A percentile compares a stretch with the other conserved stretches of the same genome.
These are phyloP conservation scores for Bergia puertoricense DNA, from an alignment of 92 coral and sea anemone genomes.

Conservation along the genomic window DNA sequence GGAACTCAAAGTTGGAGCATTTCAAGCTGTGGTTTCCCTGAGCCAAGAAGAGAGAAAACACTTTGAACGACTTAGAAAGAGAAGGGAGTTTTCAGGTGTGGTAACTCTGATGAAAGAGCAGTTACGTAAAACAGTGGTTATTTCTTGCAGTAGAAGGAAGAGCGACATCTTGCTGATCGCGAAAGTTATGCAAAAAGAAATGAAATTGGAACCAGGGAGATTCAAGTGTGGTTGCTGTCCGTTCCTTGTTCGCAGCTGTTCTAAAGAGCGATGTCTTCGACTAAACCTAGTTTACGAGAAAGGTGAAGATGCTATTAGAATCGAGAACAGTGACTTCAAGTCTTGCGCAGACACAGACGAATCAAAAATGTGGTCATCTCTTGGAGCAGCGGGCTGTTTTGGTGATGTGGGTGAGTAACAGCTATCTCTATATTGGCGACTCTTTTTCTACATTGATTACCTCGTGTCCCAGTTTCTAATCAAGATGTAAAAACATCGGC, in stretches of 20 bases:
- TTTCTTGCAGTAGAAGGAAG: background rate
- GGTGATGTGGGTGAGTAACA: slow-evolving; percentile 4
- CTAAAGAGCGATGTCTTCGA: background rate
- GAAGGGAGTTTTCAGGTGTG: slow-evolving; percentile 6
- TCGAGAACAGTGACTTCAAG: slow-evolving; percentile 1
- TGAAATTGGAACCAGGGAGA: background rate
- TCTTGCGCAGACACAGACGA: background rate
- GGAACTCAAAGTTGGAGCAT: background rate
- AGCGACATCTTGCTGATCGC: background rate
- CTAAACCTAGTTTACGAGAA: background rate
- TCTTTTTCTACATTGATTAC: no score
- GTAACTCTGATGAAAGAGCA: background rate
- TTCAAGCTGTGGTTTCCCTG: background rate
- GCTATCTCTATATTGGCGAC: no score
- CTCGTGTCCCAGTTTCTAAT: no score
- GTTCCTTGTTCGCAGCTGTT: slow-evolving; percentile 8
- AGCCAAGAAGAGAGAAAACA: background rate
- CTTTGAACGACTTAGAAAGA: slow-evolving; percentile 2
- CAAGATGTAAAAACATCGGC: no score
- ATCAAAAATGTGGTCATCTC: background rate
- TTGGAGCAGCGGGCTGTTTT: background rate
- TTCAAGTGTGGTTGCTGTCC: background rate
- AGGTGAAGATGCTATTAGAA: background rate
- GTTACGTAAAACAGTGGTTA: background rate
- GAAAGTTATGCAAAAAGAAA: background rate